Base-by-base conservation (phyloP, 2,888 invertebrate species). In the Erebia ligea region DNA sequence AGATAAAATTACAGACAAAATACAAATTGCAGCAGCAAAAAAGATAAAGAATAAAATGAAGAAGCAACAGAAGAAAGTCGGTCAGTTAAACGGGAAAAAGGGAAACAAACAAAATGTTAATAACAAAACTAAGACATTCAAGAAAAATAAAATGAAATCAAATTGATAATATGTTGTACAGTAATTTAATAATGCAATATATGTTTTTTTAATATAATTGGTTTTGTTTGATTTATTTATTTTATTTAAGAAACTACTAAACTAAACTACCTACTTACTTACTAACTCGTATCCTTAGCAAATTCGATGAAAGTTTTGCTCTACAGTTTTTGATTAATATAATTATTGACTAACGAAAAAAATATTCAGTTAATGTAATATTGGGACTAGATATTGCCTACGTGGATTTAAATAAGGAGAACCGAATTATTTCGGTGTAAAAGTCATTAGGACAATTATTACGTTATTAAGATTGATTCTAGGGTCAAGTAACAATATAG, bases 61-160 rank as follows among this genome's bases (percentile, higher is more conserved):
- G 70, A 90, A 89, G 74, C 84, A 88, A 62, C 87, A 87, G 71
- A 90, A 91, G 73, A 81, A 85, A 77, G 88, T 92, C 74, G 92
- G 92, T 62, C 82, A 88, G 71, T 67, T 90, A 21, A 86, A 85
- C 69, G 77, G 75, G 40, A 82, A 82, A 64, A 84, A 84, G 75
- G 70, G 82, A 69, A 79, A 81, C 72, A 80, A 82, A 68, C 84
- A 82, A 70, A 84, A 85, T 70, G 80, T 80, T 10, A 40, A 21
- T 13, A 34, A 48, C 48, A 67, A 67, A 69, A 73, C 69, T 72
- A 76, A 66, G 52, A 59, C 59, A 57, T 61, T 69, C 10, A 68
- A 50, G 34, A 71, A 68, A 45, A 71, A 40, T 54, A 67, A 64
- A 63, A 70, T 75, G 68, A 73, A 73, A 68, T n/a, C 58, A 54